Evolutionary conservation across 2,888 invertebrate species (phyloP), one percentile per base, ranked within the genome.

Genomic region (Andrena hattorfiana): DNA sequence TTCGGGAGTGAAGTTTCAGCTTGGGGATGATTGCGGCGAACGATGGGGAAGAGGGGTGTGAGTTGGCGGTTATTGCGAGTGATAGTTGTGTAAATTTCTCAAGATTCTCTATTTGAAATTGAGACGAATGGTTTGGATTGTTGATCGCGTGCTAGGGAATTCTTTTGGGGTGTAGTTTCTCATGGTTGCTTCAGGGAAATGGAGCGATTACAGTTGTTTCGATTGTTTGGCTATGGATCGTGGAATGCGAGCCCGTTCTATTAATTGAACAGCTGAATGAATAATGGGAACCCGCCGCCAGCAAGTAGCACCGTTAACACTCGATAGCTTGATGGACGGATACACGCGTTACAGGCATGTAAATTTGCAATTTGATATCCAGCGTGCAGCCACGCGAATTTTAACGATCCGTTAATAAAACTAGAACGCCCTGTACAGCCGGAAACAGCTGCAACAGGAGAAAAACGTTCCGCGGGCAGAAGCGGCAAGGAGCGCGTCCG

Each of bases 361-460:
- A 54, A 32, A 49, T 71, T 30, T 32, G 20, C 16, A 51, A 71
- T 49, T 51, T 23, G 32, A 71, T 49, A 16, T 60, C 49, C 7
- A 26, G 6, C 30, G 4, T 7, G 54, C 6, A 3, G 23, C 8
- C 32, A 6, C 13, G 30, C 4, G n/a, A 8, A 62, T 49, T 62
- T 62, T 71, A 71, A 62, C 16, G 71, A 62, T 60, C 28, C 42
- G 13, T 60, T 70, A 42, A 70, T 49, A 23, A 28, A 48, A 42
- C 13, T 62, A 48, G n/a, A n/a, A 62, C 20, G 32, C 32, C 20
- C n/a, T 2, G 30, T 23, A 30, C 56, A 56, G 56, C 23, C 56
- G 20, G 56, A 20, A 56, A 20, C 23, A 10, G 56, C 42, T 42
- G 42, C 42, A 42, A 42, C 42, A 16, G 42, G 16, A 42, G 42